Conservation (phyloP, 2,888 invertebrate genomes). For the Phyto melanocephala region DNA sequence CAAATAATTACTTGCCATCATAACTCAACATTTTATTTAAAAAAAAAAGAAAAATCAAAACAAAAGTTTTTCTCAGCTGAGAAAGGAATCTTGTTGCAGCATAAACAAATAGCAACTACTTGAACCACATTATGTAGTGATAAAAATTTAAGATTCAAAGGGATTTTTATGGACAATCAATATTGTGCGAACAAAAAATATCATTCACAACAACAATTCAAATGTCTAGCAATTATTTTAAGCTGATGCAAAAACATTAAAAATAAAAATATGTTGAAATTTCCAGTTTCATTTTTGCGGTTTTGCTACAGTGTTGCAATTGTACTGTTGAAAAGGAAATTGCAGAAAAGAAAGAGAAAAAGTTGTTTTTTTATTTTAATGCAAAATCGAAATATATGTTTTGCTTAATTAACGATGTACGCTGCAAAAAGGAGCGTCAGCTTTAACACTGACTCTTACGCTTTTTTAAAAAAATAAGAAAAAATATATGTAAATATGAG, state of each 20-base stretch:
- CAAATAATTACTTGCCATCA: conserved; percentile 10
- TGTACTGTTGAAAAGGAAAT: conserved; percentile 34
- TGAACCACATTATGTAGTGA: conserved; percentile 36
- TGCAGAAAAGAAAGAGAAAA: not conserved
- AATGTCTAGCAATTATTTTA: conserved; percentile 28
- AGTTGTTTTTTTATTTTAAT: conserved; percentile 22
- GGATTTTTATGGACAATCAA: conserved; percentile 32
- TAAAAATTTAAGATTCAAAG: conserved; percentile 37
- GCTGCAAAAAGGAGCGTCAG: conserved; percentile 62
- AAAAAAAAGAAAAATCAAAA: not conserved
- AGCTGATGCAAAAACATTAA: not conserved
- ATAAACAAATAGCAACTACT: not conserved
- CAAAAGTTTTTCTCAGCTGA: not conserved
- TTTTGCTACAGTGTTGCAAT: conserved; percentile 32
- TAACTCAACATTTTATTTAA: conserved; percentile 10
- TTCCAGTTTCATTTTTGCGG: not conserved
- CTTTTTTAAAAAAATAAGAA: conserved; percentile 4
- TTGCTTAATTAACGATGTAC: conserved; percentile 66
- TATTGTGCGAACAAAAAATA: not conserved
- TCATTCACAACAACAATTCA: conserved; percentile 16
- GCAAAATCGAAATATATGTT: conserved; percentile 63
- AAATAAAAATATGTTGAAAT: not conserved
- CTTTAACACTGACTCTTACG: conserved; percentile 46
- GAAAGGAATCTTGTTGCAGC: not conserved
- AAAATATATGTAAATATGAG: not conserved